Percentiles rank a stretch among this genome's conserved stretches.
These are phyloP conservation scores for Andrena flavipes DNA, from an alignment of 2,888 invertebrate genomes.

Conservation along the genomic window DNA sequence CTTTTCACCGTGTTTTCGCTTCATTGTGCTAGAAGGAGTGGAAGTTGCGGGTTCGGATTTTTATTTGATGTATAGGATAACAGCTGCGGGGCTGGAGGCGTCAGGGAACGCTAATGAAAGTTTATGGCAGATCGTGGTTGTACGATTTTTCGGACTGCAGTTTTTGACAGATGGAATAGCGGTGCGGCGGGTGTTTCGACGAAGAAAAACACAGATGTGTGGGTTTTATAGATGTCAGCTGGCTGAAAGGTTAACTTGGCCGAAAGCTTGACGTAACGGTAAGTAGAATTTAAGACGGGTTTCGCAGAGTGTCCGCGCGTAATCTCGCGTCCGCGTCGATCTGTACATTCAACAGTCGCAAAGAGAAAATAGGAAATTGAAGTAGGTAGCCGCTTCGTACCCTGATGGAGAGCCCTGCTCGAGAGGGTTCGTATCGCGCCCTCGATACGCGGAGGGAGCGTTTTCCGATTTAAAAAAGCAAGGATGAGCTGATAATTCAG, in stretches of 20 bases:
- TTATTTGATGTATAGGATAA: not conserved
- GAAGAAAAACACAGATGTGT: not conserved
- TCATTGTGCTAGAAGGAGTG: not conserved
- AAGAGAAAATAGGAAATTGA: slow-evolving; percentile 51
- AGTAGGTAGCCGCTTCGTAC: slow-evolving; percentile 44
- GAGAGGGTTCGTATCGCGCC: slow-evolving; percentile 31
- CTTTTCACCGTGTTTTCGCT: not conserved
- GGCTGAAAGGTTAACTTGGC: slow-evolving; percentile 42
- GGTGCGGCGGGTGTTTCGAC: not conserved
- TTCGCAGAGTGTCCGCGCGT: slow-evolving; percentile 20
- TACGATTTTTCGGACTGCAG: not conserved
- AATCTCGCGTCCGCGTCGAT: slow-evolving; percentile 30
- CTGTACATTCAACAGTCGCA: slow-evolving; percentile 33
- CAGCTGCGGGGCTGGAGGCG: not conserved
- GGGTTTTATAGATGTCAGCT: slow-evolving; percentile 13
- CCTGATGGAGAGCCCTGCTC: slow-evolving; percentile 4
- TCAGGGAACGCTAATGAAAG: slow-evolving; percentile 5
- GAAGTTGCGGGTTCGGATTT: not conserved
- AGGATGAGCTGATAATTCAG: slow-evolving; percentile 29
- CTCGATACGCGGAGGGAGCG: slow-evolving; percentile 24
- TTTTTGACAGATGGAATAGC: not conserved
- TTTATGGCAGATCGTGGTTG: not conserved
- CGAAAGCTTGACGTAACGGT: slow-evolving; percentile 19
- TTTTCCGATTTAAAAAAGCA: slow-evolving; percentile 36
- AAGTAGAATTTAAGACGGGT: slow-evolving; percentile 52